These are phyloP conservation scores for Noctua pronuba DNA, from an alignment of 2,888 invertebrate species.

Conservation along the genomic window DNA sequence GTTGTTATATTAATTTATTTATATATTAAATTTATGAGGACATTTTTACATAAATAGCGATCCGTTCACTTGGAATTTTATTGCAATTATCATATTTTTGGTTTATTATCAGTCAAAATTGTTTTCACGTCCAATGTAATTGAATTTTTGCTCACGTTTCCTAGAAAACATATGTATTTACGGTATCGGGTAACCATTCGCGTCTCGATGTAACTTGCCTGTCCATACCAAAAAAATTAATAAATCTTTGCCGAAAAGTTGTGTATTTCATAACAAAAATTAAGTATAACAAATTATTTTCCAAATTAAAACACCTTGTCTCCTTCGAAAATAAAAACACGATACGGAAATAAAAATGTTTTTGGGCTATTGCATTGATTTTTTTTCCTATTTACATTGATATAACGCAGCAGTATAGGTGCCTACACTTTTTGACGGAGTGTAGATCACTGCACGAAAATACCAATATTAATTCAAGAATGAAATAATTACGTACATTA, in stretches of 20 bases:
- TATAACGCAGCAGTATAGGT: constrained; percentile 66
- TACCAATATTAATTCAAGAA: constrained; percentile 88
- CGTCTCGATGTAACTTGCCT: constrained; percentile 82
- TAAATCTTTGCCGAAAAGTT: constrained; percentile 84
- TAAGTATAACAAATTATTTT: constrained; percentile 71
- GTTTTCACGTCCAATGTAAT: constrained; percentile 77
- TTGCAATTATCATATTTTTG: constrained; percentile 76
- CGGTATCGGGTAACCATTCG: constrained; percentile 82
- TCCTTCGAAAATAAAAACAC: constrained; percentile 78
- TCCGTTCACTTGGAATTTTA: constrained; percentile 86
- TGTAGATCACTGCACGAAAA: constrained; percentile 64
- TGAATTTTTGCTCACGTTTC: constrained; percentile 83
- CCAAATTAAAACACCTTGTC: constrained; percentile 71
- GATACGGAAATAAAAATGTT: constrained; percentile 81
- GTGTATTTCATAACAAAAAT: constrained; percentile 83
- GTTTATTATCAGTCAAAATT: constrained; percentile 77
- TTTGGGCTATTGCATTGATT: constrained; percentile 90
- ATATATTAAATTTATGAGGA: constrained; percentile 90
- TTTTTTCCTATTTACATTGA: constrained; percentile 85
- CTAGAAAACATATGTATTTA: constrained; percentile 82
- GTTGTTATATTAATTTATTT: constrained; percentile 90
- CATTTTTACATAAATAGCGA: constrained; percentile 90
- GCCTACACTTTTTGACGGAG: constrained; percentile 46
- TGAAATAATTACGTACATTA: constrained; percentile 89
- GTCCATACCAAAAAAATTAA: constrained; percentile 81